Evolutionary conservation across 2,888 invertebrate genomes (phyloP).

Genomic region (Cheilosia urbana): DNA sequence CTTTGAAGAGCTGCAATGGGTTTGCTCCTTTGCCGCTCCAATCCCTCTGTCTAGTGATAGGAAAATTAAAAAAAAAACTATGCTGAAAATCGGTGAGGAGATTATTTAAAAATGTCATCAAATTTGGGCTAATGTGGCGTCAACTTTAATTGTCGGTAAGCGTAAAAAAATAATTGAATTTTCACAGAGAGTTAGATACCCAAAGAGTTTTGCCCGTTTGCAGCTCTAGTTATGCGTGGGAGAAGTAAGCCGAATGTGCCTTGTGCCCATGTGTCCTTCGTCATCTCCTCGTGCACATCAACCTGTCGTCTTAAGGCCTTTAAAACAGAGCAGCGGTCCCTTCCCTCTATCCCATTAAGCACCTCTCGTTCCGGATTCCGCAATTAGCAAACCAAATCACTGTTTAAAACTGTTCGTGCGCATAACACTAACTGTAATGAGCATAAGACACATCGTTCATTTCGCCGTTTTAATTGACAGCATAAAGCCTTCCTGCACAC

Average conservation of each 20-base stretch:
- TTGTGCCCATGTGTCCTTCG: too few relatives aligned
- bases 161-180: too few relatives aligned
- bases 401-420: conserved; percentile 72
- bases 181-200: too few relatives aligned
- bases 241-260: too few relatives aligned
- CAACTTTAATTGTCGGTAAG: conserved; percentile 19
- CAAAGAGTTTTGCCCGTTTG: too few relatives aligned
- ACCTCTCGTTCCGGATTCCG: conserved; percentile 60
- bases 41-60: not conserved
- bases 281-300: not conserved
- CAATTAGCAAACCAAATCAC: conserved; percentile 73
- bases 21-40: not conserved
- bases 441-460: conserved; percentile 75
- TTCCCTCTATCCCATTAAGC: conserved; percentile 36
- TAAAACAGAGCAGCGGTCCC: not conserved
- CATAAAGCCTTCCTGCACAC: conserved; percentile 55
- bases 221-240: too few relatives aligned
- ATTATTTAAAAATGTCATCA: conserved; percentile 40
- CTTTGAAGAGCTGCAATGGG: conserved; percentile 59
- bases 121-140: conserved; percentile 39
- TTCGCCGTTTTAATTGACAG: conserved; percentile 73
- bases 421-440: conserved; percentile 74
- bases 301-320: conserved; percentile 1
- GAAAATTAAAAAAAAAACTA: conserved; percentile 6
- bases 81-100: not conserved